Conservation (phyloP, 92 coral and sea anemone genomes). For the Parazoanthus swiftii region DNA sequence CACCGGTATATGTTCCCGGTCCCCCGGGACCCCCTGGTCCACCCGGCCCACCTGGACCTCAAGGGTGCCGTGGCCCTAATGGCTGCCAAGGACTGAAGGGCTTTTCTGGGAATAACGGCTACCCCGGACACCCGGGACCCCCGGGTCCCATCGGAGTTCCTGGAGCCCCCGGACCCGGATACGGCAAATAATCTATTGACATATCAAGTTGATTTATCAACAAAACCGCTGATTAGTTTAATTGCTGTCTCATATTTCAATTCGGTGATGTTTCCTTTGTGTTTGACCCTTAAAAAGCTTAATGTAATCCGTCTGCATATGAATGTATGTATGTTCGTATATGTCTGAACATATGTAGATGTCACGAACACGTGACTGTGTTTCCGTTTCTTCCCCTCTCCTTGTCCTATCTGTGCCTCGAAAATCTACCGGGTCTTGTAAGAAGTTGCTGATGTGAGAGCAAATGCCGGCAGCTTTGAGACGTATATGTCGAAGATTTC, state of each 20-base stretch:
- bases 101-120: constrained; percentile 27
- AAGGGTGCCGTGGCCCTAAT: constrained; percentile 33
- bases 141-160: constrained; percentile 19
- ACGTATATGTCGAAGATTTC: not conserved
- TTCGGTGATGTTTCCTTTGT: too few relatives aligned
- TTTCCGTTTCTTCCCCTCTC: too few relatives aligned
- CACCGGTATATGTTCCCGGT: constrained; percentile 18
- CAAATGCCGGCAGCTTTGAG: not conserved
- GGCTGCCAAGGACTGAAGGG: constrained; percentile 24
- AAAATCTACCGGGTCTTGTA: not conserved
- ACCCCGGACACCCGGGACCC: constrained; percentile 24
- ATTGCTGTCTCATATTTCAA: too few relatives aligned
- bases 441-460: too few relatives aligned
- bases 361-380: too few relatives aligned
- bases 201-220: not conserved
- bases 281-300: too few relatives aligned
- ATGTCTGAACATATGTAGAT: too few relatives aligned
- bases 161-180: constrained; percentile 25
- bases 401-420: not conserved
- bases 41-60: constrained; percentile 29
- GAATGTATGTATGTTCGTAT: not conserved
- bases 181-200: constrained; percentile 11
- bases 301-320: not conserved
- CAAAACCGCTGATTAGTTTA: too few relatives aligned
- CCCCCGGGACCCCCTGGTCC: constrained; percentile 38